These are phyloP conservation scores for Acrobeloides nanus DNA, from an alignment of 2,888 invertebrate species.

Conservation along the genomic window DNA sequence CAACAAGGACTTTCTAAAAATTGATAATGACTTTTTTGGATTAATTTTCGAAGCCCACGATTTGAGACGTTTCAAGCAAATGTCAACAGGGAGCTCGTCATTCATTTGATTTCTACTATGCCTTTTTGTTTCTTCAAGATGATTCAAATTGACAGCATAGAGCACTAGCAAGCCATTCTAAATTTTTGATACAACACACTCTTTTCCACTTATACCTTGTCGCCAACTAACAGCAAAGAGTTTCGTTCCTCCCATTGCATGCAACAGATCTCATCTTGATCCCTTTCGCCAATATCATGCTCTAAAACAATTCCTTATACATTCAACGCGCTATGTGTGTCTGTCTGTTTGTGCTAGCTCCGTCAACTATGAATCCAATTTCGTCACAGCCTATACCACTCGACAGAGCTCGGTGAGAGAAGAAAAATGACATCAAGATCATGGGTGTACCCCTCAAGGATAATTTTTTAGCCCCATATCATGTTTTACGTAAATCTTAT, in stretches of 20 bases:
- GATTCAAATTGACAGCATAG: constrained; percentile 2
- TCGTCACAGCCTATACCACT: no score
- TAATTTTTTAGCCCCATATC: no score
- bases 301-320: no score
- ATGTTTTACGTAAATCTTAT: no score
- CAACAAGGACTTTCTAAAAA: no score
- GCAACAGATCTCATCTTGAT: constrained; percentile 7
- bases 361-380: no score
- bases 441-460: no score
- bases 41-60: constrained; percentile 58
- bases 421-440: no score
- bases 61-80: not conserved
- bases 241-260: constrained; percentile 18
- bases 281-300: constrained; percentile 4
- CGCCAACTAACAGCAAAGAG: constrained; percentile 14
- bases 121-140: constrained; percentile 2
- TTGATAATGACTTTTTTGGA: no score
- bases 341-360: no score
- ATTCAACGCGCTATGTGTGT: no score
- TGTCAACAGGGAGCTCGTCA: constrained; percentile 1
- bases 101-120: constrained; percentile 2
- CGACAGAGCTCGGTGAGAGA: no score
- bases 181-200: not conserved
- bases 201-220: constrained; percentile 17
- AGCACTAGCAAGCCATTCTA: constrained; percentile 5